Base-by-base conservation (phyloP, 2,888 invertebrate species). In the Embidobia sp. region DNA sequence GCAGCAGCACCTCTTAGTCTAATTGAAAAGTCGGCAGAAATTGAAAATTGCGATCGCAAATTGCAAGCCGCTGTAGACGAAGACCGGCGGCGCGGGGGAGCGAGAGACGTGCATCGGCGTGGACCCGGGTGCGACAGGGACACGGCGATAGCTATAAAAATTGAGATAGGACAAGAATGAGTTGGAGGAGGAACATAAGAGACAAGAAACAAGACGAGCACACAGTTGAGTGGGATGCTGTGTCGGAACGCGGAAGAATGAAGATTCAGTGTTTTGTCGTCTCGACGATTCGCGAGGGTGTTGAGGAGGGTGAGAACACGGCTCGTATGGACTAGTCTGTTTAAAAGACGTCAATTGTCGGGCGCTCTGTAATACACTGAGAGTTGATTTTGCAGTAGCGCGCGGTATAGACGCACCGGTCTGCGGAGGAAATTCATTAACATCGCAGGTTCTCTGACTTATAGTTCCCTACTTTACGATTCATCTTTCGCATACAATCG, bases 11-110 rank as follows among this genome's bases (percentile, higher is more conserved):
- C 89, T 88, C 88, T 89, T 89, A 89, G 89, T 88, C 89, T 89
- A 89, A 89, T 89, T 89, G 89, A 89, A 88, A 89, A 88, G 88
- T 88, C 88, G 88, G 86, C 86, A 85, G 87, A 88, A 89, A 89
- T 89, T 89, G 89, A 89, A 89, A 89, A 89, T 89, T 88, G 89
- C 86, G 88, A 89, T 89, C 88, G 87, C 88, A 87, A 88, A 88
- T 88, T 88, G 88, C 88, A 85, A 87, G 89, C 88, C 88, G 88
- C 88, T 88, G 88, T 87, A 86, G 85, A 82, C 84, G 81, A 82
- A 84, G 81, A 81, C 84, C 37, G 70, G 72, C 33, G 51, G 49
- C 37, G 37, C 27, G 69, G 37, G 29, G 35, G 51, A 72, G 73
- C 29, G 44, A 78, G 70, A 55, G 37, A 37, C 15, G 7, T 11